Base-by-base conservation (phyloP, 1,140 invertebrate species). In the Hermatobates lingyangjiaoensis region DNA sequence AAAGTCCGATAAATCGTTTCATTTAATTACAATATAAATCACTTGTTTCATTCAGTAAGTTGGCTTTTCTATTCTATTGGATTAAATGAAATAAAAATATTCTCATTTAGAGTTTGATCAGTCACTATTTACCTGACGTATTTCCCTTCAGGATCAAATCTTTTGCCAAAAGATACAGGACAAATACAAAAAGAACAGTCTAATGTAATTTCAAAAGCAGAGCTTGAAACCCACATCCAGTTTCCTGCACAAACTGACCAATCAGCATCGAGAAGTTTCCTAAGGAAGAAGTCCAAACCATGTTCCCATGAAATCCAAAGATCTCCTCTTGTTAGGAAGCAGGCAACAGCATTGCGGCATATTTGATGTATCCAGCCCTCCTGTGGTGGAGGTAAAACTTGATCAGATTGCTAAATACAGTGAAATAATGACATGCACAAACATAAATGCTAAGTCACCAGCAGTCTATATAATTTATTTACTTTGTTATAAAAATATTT, bases 181-280 rank as follows among this genome's bases (percentile, higher is more conserved):
- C 75, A 76, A 39, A 77, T 74, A 61, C 79, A 80, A 57, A 73
- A 61, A 54, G 75, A 65, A 52, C 75, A 73, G 64, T 80, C 75
- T 60, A 81, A 62, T 18, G 77, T 59, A 3, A 71, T 69, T 53
- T 80, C 77, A 65, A 83, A 83, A 5, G 80, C 80, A 26, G 76
- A 80, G 24, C 75, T 77, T 4, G 79, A 80, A 3, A 84, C 76
- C 80, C 80, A 83, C 78, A 83, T 82, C 81, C 81, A 84, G 65
- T 83, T 84, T 25, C 80, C 81, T 20, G 80, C 76, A 63, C 76
- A 80, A 1, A 84, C 76, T 2, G 80, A 81, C 75, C 75, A 79
- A 63, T 80, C 77, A 52, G 79, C 81, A 62, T 84, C 80, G 0
- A 83, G 63, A 42, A 83, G 65, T 58, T 80, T 79, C 60, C 75